These are phyloP conservation scores for Herminia tarsipennalis DNA, from an alignment of 2,888 invertebrate species.

Conservation along the genomic window DNA sequence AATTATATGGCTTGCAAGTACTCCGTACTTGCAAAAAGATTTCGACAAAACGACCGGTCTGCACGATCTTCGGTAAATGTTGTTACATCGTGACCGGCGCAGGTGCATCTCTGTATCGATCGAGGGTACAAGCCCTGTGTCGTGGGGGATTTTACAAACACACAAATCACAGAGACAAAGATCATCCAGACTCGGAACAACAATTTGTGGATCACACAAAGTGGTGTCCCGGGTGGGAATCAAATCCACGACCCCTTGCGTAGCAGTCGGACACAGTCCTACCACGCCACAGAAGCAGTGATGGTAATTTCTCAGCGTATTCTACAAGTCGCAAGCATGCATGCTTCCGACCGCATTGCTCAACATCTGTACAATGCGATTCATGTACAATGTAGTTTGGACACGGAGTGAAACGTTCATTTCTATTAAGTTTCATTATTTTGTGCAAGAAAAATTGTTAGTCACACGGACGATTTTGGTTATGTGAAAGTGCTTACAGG, in stretches of 20 bases:
- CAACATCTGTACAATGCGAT: slow-evolving; percentile 34
- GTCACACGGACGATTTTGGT: slow-evolving; percentile 79
- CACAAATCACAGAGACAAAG: no score
- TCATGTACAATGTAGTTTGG: slow-evolving; percentile 25
- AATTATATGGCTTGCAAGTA: slow-evolving; percentile 50
- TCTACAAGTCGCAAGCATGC: slow-evolving; percentile 66
- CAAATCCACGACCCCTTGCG: slow-evolving; percentile 63
- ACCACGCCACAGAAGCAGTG: slow-evolving; percentile 60
- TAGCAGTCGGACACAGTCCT: slow-evolving; percentile 47
- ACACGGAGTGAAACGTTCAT: slow-evolving; percentile 34
- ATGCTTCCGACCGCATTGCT: slow-evolving; percentile 67
- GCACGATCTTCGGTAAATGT: slow-evolving; percentile 53
- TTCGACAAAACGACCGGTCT: slow-evolving; percentile 42
- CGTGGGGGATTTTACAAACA: no score
- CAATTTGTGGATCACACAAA: no score
- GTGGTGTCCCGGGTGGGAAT: slow-evolving; percentile 64
- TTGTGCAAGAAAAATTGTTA: slow-evolving; percentile 78
- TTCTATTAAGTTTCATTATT: slow-evolving; percentile 41
- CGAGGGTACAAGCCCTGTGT: no score
- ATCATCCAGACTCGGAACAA: no score
- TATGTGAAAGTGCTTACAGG: slow-evolving; percentile 67
- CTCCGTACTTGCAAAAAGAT: slow-evolving; percentile 54
- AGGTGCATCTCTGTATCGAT: slow-evolving; percentile 47
- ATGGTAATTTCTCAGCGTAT: slow-evolving; percentile 64
- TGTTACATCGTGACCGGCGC: slow-evolving; percentile 40